A percentile compares a stretch with the other conserved stretches of the same genome.
Conservation (phyloP, 2,888 invertebrate genomes). For the Trichopria drosophilae region DNA sequence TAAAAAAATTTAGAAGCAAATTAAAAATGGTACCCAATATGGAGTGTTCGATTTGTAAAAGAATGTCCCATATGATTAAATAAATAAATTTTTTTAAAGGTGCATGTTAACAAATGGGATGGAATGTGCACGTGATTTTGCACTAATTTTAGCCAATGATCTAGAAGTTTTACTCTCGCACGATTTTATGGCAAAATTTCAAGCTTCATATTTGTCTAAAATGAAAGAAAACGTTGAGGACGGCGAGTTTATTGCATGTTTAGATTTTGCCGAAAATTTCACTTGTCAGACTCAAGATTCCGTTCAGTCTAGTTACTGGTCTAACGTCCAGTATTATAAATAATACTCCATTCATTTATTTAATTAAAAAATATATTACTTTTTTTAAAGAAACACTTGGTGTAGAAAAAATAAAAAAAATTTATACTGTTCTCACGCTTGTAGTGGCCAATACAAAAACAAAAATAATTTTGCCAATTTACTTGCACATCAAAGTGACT, state of each 20-base stretch:
- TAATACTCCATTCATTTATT: neutral
- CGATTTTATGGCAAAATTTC: conserved; percentile 1
- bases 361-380: neutral
- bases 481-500: neutral
- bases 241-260: no score
- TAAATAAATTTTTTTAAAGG: neutral
- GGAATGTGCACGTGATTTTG: neutral
- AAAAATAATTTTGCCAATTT: neutral
- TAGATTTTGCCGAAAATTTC: neutral
- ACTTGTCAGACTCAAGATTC: conserved; percentile 1
- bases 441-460: conserved; percentile 1
- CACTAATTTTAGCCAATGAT: neutral
- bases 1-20: no score
- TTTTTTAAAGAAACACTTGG: neutral
- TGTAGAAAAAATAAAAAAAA: conserved; percentile 3
- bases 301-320: no score
- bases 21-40: no score
- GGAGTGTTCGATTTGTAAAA: no score
- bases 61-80: no score
- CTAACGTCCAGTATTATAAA: no score
- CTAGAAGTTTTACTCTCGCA: neutral
- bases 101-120: neutral
- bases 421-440: neutral
- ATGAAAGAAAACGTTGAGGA: no score
- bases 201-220: neutral